These are phyloP conservation scores for Ischnus inquisitorius DNA, from an alignment of 2,888 invertebrate genomes.

Conservation along the genomic window DNA sequence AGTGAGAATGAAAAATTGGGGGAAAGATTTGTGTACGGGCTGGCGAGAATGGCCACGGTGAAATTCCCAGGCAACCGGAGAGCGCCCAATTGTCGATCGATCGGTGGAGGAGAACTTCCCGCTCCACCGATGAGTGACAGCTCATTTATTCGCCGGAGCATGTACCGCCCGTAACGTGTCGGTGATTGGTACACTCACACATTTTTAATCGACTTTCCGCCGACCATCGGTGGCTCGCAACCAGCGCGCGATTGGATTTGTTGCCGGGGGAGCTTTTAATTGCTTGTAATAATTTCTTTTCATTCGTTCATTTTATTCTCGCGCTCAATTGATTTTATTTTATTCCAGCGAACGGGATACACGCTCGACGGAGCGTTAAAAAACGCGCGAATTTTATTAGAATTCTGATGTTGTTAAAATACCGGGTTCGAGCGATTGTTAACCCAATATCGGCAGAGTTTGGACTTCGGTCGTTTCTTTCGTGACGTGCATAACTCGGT, in stretches of 20 bases:
- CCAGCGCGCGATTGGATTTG: background rate
- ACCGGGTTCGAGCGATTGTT: too few relatives aligned
- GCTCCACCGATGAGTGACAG: conserved; percentile 34
- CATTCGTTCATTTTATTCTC: background rate
- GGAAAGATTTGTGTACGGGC: background rate
- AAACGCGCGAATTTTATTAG: too few relatives aligned
- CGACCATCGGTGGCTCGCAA: background rate
- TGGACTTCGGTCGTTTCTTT: too few relatives aligned
- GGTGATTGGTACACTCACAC: conserved; percentile 12
- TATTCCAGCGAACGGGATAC: too few relatives aligned
- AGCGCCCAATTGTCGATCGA: background rate
- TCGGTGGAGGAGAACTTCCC: background rate
- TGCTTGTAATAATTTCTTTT: background rate
- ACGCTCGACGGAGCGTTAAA: too few relatives aligned
- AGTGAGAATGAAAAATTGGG: background rate
- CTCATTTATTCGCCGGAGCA: conserved; percentile 33
- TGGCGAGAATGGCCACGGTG: background rate
- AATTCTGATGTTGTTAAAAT: too few relatives aligned
- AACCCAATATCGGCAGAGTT: too few relatives aligned
- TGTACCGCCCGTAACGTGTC: background rate
- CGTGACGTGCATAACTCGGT: background rate
- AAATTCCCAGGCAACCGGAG: background rate
- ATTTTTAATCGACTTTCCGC: conserved; percentile 33
- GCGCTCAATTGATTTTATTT: too few relatives aligned
- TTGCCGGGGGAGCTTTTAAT: background rate